Base-by-base conservation (phyloP, 2,113 vertebrate species). In the Nothoprocta pentlandii region DNA sequence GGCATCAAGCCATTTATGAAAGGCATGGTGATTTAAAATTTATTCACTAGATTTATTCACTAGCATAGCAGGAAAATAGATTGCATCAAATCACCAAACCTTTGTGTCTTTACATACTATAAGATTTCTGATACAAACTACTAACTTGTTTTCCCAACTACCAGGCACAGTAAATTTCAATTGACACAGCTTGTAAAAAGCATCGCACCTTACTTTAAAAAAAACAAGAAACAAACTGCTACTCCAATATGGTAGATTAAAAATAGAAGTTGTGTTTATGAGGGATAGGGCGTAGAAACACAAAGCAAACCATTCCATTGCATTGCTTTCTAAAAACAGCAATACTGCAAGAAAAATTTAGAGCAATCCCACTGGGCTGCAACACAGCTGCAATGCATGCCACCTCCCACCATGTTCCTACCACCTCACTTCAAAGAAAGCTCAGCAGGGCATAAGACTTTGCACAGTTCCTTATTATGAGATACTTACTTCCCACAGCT, bases 21-120 rank as follows among this genome's bases (percentile, higher is more conserved):
- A 91, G 46, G 75, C 49, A 49, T 66, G 62, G 85, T 13, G 12
- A 83, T 71, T 95, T 85, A 56, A 85, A 84, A 87, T 64, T 70
- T 80, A 85, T 89, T 85, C 71, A 68, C 67, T 89, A 83, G 49
- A 89, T 64, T 70, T 80, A 85, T 89, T 85, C 71, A 68, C 67
- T 89, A 83, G 49, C 46, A 74, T 4, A 89, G 61, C 62, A 79
- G 78, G 70, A 70, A 70, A 84, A 85, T 8, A 69, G 92, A 66
- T 46, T 88, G 42, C 9, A 77, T 91, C 19, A 51, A 49, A 71
- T 49, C 74, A 28, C 6, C 70, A 92, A 78, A 20, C 17, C 69
- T 89, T 89, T 81, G 67, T 67, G 36, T 44, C 69, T 94, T 79
- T 63, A 91, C 21, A 46, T 39, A 81, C 69, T 66, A 56, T 1